Evolutionary conservation across 2,888 invertebrate species (phyloP).

Genomic region (Acanthosepion esculentum): DNA sequence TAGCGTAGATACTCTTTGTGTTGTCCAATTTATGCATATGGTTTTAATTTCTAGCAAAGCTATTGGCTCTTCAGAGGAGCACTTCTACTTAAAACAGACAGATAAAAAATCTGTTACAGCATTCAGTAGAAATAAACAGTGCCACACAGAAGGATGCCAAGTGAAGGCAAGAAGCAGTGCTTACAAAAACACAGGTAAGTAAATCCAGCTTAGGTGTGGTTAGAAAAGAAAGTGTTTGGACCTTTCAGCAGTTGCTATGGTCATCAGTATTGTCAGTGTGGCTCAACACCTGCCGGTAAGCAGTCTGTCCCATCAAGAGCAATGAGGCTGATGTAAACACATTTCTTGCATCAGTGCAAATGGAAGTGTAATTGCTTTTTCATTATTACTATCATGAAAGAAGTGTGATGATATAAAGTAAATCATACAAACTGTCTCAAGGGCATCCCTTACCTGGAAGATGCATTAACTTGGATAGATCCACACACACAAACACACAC

Average conservation of each 20-base stretch:
- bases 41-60: background rate
- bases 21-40: background rate
- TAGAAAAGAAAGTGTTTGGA: background rate
- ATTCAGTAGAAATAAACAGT: background rate
- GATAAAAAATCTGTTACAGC: background rate
- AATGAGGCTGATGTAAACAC: background rate
- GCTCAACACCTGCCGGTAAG: background rate
- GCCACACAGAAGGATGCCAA: background rate
- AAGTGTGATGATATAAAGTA: background rate
- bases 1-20: background rate
- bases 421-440: background rate
- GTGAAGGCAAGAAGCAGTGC: background rate
- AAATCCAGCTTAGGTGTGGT: background rate
- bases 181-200: constrained; percentile 21
- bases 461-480: background rate
- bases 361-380: background rate
- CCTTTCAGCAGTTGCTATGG: background rate
- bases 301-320: background rate
- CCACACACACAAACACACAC: background rate
- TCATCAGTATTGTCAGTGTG: background rate
- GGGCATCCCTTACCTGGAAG: background rate
- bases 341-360: background rate
- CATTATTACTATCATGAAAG: background rate
- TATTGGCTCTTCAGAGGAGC: background rate
- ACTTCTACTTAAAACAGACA: background rate